These are phyloP conservation scores for Xenopus borealis DNA, from an alignment of 2,113 vertebrate species.

Conservation along the genomic window DNA sequence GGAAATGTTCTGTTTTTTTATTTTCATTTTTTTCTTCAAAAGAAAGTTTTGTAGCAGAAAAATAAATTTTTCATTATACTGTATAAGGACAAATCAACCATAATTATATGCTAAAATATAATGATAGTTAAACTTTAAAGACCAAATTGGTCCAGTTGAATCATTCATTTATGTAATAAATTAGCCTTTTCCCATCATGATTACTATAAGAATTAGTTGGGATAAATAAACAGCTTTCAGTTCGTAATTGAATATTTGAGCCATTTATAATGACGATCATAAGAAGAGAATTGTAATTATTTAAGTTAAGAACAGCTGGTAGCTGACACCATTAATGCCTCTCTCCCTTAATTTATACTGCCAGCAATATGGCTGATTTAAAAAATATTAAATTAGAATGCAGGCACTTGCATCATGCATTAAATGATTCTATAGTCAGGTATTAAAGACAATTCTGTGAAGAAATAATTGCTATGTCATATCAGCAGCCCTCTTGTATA, in stretches of 20 bases:
- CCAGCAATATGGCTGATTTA: conserved; percentile 62
- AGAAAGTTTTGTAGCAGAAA: too few relatives aligned
- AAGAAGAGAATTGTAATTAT: conserved; percentile 54
- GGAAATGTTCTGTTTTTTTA: too few relatives aligned
- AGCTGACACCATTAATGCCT: conserved; percentile 63
- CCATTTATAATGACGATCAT: conserved; percentile 56
- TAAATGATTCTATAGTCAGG: conserved; percentile 45
- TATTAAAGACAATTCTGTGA: conserved; percentile 42
- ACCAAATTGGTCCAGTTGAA: conserved; percentile 40
- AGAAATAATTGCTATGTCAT: conserved; percentile 44
- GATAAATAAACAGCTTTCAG: conserved; percentile 50
- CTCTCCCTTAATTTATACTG: conserved; percentile 62
- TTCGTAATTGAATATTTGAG: conserved; percentile 57
- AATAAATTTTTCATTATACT: too few relatives aligned
- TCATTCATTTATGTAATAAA: conserved; percentile 42
- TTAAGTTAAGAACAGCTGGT: conserved; percentile 67
- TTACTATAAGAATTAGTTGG: conserved; percentile 29
- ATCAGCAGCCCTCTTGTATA: conserved; percentile 25
- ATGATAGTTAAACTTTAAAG: conserved; percentile 17
- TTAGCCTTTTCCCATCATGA: conserved; percentile 48
- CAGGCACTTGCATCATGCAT: conserved; percentile 53
- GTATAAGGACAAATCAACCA: neutral
- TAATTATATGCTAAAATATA: neutral
- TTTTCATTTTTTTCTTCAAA: too few relatives aligned
- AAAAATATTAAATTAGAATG: conserved; percentile 56